These are phyloP conservation scores for Copidosoma floridanum DNA, from an alignment of 1,140 invertebrate species.

Conservation along the genomic window DNA sequence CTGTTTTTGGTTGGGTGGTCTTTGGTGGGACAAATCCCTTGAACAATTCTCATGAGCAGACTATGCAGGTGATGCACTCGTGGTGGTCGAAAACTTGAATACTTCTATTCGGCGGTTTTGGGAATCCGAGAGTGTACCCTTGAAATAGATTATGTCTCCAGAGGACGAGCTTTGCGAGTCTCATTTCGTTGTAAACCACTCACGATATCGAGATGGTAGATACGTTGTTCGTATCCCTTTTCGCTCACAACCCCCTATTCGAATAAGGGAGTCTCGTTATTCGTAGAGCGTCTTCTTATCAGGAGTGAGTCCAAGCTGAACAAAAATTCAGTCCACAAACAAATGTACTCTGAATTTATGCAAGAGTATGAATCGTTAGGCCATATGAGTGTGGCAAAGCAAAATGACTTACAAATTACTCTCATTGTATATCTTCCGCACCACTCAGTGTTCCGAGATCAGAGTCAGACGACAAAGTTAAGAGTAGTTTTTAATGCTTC, in stretches of 20 bases:
- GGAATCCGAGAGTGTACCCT: not conserved
- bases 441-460: not conserved
- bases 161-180: not conserved
- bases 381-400: not conserved
- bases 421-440: not conserved
- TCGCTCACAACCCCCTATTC: not conserved
- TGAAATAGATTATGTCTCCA: no score
- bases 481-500: not conserved
- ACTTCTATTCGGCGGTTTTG: not conserved
- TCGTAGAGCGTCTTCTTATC: no score
- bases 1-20: not conserved
- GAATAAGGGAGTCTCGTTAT: not conserved
- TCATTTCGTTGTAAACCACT: conserved; percentile 6
- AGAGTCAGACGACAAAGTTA: not conserved
- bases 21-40: not conserved
- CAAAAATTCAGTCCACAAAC: not conserved
- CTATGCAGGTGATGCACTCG: not conserved
- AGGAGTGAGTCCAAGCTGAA: no score
- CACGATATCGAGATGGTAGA: not conserved
- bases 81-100: not conserved
- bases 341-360: not conserved
- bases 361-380: no score
- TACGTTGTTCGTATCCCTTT: conserved; percentile 6
- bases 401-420: not conserved
- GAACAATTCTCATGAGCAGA: not conserved